These are phyloP conservation scores for Drosophila cognata DNA, from an alignment of 2,888 invertebrate genomes.

Conservation along the genomic window DNA sequence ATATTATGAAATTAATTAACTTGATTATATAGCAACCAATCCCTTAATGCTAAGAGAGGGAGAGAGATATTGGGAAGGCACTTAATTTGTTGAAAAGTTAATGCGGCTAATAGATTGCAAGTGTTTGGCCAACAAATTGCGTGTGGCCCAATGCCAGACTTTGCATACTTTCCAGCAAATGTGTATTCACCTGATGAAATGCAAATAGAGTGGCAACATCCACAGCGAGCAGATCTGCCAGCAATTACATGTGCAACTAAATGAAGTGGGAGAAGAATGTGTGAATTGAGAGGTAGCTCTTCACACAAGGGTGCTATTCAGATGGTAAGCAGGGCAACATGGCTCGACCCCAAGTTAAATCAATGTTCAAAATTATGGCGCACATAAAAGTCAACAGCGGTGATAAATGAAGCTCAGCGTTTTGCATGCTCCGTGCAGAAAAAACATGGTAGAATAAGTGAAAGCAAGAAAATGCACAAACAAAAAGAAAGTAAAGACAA, in stretches of 20 bases:
- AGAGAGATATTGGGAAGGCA: not conserved
- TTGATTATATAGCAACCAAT: not conserved
- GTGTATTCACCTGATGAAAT: slow-evolving; percentile 67
- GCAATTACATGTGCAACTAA: slow-evolving; percentile 69
- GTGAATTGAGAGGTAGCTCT: slow-evolving; percentile 13
- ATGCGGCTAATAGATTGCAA: slow-evolving; percentile 21
- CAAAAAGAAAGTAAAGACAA: slow-evolving; percentile 1
- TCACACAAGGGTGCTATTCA: slow-evolving; percentile 2
- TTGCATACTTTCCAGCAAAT: slow-evolving; percentile 3
- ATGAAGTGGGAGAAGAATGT: slow-evolving; percentile 45
- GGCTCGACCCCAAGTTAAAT: slow-evolving; percentile 47
- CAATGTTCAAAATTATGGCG: slow-evolving; percentile 62
- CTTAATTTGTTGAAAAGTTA: slow-evolving; percentile 14
- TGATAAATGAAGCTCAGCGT: slow-evolving; percentile 67
- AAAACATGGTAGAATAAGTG: slow-evolving; percentile 10
- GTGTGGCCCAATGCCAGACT: slow-evolving; percentile 28
- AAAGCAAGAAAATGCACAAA: slow-evolving; percentile 1
- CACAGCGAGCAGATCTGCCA: slow-evolving; percentile 39
- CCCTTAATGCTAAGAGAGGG: not conserved
- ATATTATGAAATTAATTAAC: slow-evolving; percentile 1
- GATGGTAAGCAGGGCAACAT: slow-evolving; percentile 14
- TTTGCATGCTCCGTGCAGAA: slow-evolving; percentile 49
- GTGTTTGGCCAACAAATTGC: slow-evolving; percentile 58
- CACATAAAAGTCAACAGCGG: slow-evolving; percentile 66
- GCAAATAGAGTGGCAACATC: slow-evolving; percentile 57